phyloP scores from a whole-genome alignment of 1,140 invertebrate genomes.

The Schlechtendalia chinensis region DNA sequence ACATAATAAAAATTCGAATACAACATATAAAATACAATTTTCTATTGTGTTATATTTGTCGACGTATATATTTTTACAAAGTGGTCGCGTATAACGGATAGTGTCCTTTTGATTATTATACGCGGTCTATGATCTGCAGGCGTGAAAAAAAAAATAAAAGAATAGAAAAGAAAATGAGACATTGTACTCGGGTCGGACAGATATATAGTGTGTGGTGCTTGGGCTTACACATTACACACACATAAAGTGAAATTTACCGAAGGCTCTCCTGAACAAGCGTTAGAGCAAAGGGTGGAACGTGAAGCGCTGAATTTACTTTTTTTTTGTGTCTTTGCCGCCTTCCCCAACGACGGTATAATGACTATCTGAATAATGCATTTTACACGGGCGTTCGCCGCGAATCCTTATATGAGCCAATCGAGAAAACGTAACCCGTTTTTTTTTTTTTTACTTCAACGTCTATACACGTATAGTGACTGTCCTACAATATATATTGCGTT shows the following conservation, averaged over 20 bases:
- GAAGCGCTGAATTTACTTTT: conserved; percentile 41
- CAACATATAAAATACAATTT: not conserved
- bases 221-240: not conserved
- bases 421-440: conserved; percentile 28
- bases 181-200: not conserved
- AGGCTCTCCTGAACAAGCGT: conserved; percentile 20
- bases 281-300: conserved; percentile 8
- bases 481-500: not conserved
- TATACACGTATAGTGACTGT: not conserved
- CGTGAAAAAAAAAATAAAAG: not conserved
- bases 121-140: not conserved
- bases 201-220: not conserved
- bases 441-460: conserved; percentile 17
- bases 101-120: conserved; percentile 23
- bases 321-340: not conserved
- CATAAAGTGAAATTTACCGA: conserved; percentile 12
- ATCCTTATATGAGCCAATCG: conserved; percentile 35
- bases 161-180: conserved; percentile 13
- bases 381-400: conserved; percentile 14
- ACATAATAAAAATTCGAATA: too few species aligned
- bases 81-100: not conserved
- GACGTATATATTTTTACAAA: not conserved
- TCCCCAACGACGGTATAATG: conserved; percentile 21
- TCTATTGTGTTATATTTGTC: conserved; percentile 4
- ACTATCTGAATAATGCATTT: conserved; percentile 46